phyloP scores from a whole-genome alignment of 2,888 invertebrate species.

The Gandaritis pyraliata region DNA sequence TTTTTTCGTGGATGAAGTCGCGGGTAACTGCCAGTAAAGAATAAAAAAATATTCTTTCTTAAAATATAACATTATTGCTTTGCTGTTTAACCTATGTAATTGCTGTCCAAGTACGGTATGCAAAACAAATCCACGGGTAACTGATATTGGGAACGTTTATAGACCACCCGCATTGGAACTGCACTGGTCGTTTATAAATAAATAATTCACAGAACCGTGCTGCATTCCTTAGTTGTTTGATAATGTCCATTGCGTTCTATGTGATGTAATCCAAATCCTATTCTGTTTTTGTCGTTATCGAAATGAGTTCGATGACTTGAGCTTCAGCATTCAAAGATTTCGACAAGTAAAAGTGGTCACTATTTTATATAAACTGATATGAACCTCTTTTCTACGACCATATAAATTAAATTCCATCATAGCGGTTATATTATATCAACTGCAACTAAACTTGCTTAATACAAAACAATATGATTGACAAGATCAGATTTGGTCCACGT shows the following conservation, averaged over 20 bases:
- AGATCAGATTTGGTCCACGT: background rate
- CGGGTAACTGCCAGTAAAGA: too few relatives aligned
- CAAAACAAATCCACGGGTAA: conserved; percentile 33
- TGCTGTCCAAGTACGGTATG: conserved; percentile 27
- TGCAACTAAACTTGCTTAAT: background rate
- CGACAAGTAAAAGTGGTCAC: too few relatives aligned
- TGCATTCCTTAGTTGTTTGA: conserved; percentile 36
- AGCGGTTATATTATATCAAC: too few relatives aligned
- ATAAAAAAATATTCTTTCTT: too few relatives aligned
- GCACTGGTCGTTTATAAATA: conserved; percentile 42
- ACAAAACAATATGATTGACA: background rate
- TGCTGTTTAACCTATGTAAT: conserved; percentile 12
- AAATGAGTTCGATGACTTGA: conserved; percentile 15
- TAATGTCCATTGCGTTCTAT: conserved; percentile 20
- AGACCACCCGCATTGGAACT: conserved; percentile 41
- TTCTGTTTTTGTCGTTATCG: conserved; percentile 18
- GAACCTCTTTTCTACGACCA: background rate
- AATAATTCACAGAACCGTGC: conserved; percentile 38
- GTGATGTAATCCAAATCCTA: conserved; percentile 22
- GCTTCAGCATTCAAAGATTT: too few relatives aligned
- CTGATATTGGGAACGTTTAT: conserved; percentile 35
- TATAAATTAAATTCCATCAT: background rate
- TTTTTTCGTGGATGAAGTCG: too few relatives aligned
- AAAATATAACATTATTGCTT: too few relatives aligned
- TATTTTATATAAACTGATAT: conserved; percentile 10